Evolutionary conservation across 2,797 vertebrate species (phyloP).

Genomic region (Bovichtus variegatus): DNA sequence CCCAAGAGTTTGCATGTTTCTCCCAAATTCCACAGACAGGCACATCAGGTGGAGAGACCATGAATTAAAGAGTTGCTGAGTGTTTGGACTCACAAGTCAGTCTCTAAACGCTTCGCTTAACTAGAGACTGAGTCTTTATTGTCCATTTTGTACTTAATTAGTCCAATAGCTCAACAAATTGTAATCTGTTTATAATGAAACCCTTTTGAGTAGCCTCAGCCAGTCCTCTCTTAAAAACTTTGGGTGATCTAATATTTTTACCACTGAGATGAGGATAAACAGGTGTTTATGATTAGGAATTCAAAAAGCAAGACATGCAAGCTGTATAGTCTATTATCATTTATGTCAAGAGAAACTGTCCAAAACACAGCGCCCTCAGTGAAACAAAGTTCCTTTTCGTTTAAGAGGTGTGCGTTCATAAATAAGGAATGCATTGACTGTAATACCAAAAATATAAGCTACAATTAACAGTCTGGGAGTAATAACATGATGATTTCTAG

Average conservation of each 20-base stretch:
- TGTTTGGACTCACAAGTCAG: no score
- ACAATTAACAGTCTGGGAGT: neutral
- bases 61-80: neutral
- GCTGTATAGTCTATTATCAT: neutral
- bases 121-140: neutral
- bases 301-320: neutral
- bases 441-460: neutral
- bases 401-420: neutral
- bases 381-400: neutral
- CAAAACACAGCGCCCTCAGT: neutral
- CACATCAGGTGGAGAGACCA: slow-evolving; percentile 44
- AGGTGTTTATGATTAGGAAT: neutral
- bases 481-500: neutral
- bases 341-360: neutral
- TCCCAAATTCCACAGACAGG: slow-evolving; percentile 47
- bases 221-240: neutral
- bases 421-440: neutral
- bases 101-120: no score
- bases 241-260: neutral
- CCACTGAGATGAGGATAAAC: neutral
- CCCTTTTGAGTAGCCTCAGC: neutral
- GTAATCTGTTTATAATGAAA: neutral
- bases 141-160: neutral
- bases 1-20: slow-evolving; percentile 57
- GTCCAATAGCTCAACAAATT: neutral